A percentile compares a stretch with the other conserved stretches of the same genome.
phyloP scores from a whole-genome alignment of 2,113 vertebrate genomes.

The Phalacrocorax brasilianus region DNA sequence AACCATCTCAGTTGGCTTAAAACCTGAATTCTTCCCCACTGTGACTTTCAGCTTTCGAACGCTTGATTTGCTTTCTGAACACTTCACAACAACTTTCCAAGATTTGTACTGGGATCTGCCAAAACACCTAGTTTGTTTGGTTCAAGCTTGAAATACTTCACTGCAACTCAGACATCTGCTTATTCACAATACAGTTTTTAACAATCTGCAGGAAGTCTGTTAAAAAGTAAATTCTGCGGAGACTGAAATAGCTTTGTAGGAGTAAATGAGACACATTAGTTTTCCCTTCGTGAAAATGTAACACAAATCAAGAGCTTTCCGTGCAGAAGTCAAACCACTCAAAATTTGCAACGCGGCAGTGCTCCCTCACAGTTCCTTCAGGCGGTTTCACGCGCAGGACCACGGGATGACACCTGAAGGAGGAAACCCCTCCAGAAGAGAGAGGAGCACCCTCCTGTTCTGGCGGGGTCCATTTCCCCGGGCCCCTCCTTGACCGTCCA shows the following conservation, averaged over 20 bases:
- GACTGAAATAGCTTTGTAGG: background rate
- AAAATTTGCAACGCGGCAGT: accelerated
- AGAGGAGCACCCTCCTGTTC: accelerated
- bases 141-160: background rate
- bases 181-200: accelerated
- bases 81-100: background rate
- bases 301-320: background rate
- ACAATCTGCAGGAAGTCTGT: background rate
- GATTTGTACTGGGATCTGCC: accelerated
- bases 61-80: background rate
- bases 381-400: accelerated
- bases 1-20: background rate
- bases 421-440: accelerated
- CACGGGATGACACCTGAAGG: accelerated
- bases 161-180: background rate
- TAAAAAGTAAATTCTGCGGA: background rate
- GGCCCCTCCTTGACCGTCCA: background rate
- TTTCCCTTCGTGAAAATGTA: background rate
- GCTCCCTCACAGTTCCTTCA: accelerated
- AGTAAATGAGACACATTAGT: background rate
- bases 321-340: background rate
- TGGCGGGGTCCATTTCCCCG: accelerated
- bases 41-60: background rate
- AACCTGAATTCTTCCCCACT: background rate
- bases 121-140: background rate